A percentile compares a stretch with the other conserved stretches of the same genome.
Conservation (phyloP, 2,113 vertebrate genomes). For the Thalassarche chlororhynchos region DNA sequence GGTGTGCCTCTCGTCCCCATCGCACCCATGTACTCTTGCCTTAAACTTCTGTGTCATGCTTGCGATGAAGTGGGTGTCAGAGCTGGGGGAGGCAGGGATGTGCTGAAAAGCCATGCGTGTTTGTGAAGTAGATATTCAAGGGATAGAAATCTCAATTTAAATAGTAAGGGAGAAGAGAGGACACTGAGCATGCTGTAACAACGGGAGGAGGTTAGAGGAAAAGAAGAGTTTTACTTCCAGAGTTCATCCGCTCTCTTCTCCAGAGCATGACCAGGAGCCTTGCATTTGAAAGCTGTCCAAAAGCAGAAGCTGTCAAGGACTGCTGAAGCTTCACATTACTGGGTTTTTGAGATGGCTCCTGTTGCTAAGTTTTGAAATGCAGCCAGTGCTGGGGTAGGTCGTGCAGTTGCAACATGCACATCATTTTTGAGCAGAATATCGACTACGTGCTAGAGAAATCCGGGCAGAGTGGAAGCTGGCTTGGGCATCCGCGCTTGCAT, state of each 20-base stretch:
- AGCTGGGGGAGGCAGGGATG: slow-evolving; percentile 23
- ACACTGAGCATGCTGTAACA: not conserved
- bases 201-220: not conserved
- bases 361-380: slow-evolving; percentile 43
- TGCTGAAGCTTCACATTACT: not conserved
- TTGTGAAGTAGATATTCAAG: slow-evolving; percentile 9
- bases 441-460: slow-evolving; percentile 10
- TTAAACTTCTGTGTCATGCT: slow-evolving; percentile 28
- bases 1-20: not conserved
- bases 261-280: not conserved
- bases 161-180: not conserved
- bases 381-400: slow-evolving; percentile 53
- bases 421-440: slow-evolving; percentile 34
- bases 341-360: slow-evolving; percentile 17
- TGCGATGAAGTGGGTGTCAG: not conserved
- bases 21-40: not conserved
- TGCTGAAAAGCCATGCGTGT: not conserved
- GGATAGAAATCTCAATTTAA: not conserved
- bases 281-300: not conserved
- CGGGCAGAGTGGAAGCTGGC: slow-evolving; percentile 48
- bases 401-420: slow-evolving; percentile 41
- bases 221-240: not conserved
- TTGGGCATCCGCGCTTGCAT: slow-evolving; percentile 21
- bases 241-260: not conserved
- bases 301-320: not conserved